Evolutionary conservation across 2,888 invertebrate genomes (phyloP).

Genomic region (Polydrusus pterygomalis): DNA sequence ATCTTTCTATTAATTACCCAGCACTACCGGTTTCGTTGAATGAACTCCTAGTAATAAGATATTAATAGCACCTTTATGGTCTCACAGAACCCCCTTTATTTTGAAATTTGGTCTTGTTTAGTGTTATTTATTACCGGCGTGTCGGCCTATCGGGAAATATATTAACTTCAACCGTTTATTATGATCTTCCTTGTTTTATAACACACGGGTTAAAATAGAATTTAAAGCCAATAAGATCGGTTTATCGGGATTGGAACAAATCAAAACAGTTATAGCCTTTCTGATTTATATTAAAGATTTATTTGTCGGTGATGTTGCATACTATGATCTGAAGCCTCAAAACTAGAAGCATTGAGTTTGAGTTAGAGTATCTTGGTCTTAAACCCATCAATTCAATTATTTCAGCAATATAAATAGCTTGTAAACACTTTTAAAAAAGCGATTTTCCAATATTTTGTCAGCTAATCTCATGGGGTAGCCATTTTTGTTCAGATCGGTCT

Average conservation of each 20-base stretch:
- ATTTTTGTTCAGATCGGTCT: no score
- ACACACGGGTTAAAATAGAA: constrained; percentile 6
- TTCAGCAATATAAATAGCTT: no score
- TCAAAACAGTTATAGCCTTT: neutral
- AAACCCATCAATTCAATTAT: no score
- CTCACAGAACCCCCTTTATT: constrained; percentile 33
- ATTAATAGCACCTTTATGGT: constrained; percentile 44
- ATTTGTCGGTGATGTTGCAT: no score
- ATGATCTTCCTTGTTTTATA: constrained; percentile 10
- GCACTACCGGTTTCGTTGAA: constrained; percentile 14
- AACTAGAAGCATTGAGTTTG: no score
- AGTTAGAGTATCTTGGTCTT: no score
- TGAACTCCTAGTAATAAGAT: constrained; percentile 32
- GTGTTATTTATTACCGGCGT: constrained; percentile 36
- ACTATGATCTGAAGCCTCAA: no score
- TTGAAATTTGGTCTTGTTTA: constrained; percentile 43
- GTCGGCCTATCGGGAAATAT: constrained; percentile 22
- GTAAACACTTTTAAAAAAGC: no score
- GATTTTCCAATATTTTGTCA: no score
- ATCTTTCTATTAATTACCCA: no score
- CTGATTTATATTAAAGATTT: no score
- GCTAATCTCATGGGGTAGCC: no score
- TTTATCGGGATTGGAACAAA: neutral
- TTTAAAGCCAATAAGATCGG: constrained; percentile 6
- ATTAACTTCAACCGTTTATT: constrained; percentile 10